Evolutionary conservation across 2,888 invertebrate genomes (phyloP).

Genomic region (Drosophila longiperda): DNA sequence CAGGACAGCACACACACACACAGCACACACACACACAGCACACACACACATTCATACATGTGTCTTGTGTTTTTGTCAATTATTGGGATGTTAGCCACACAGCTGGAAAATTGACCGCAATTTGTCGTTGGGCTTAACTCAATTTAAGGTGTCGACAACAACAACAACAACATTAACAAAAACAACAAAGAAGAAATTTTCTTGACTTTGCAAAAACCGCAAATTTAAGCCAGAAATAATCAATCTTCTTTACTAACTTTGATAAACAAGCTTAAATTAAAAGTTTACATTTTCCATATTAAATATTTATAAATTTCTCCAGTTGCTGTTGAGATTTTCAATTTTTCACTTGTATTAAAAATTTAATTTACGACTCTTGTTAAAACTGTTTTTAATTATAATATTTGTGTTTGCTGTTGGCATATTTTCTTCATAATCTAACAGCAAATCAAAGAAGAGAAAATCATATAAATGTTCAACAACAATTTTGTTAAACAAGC

Average conservation of each 20-base stretch:
- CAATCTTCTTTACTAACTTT: neutral
- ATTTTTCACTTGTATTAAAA: neutral
- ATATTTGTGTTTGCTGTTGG: neutral
- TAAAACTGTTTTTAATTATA: neutral
- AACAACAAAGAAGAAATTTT: conserved; percentile 37
- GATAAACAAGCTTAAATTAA: neutral
- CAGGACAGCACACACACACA: conserved; percentile 22
- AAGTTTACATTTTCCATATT: neutral
- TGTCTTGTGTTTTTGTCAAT: conserved; percentile 41
- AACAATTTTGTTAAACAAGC: neutral
- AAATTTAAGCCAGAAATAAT: neutral
- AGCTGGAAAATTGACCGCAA: conserved; percentile 50
- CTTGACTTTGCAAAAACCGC: neutral
- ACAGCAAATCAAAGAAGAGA: neutral
- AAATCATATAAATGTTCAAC: neutral
- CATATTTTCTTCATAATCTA: conserved; percentile 21
- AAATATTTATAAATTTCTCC: neutral
- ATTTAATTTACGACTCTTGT: neutral
- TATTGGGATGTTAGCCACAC: conserved; percentile 57
- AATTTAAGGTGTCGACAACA: conserved; percentile 24
- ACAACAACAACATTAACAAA: conserved; percentile 2
- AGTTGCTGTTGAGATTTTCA: neutral
- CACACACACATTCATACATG: conserved; percentile 5
- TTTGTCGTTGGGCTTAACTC: conserved; percentile 23
- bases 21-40: conserved; percentile 12